Conservation (phyloP, 2,797 vertebrate species). For the Tolypeutes matacus region DNA sequence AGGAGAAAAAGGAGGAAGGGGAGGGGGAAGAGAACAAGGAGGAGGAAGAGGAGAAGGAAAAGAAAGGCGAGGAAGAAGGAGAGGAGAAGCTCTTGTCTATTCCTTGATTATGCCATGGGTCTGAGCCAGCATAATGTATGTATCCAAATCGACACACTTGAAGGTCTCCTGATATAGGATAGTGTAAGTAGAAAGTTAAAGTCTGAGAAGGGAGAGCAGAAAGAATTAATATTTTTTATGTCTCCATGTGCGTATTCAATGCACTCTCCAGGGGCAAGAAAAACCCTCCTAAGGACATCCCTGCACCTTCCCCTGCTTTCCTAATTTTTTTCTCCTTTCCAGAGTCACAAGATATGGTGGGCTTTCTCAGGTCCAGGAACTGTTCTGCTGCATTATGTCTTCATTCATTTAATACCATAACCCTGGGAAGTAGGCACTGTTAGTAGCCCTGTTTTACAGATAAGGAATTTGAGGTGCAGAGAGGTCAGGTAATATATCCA, state of each 20-base stretch:
- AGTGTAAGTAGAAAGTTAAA: not conserved
- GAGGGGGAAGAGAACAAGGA: accelerated
- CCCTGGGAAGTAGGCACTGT: not conserved
- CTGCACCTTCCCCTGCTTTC: not conserved
- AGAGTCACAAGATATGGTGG: not conserved
- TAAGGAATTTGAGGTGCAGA: not conserved
- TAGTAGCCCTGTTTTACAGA: not conserved
- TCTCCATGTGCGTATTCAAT: not conserved
- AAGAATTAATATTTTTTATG: not conserved
- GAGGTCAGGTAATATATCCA: not conserved
- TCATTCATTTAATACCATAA: not conserved
- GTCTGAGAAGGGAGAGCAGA: not conserved
- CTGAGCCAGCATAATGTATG: not conserved
- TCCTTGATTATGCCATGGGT: not conserved
- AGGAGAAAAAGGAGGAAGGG: no score
- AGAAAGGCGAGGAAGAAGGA: not conserved
- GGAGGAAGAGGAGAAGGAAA: not conserved
- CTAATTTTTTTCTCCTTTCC: not conserved
- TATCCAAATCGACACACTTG: not conserved
- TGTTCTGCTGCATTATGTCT: not conserved
- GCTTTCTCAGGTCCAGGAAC: not conserved
- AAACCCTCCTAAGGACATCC: not conserved
- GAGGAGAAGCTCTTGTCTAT: not conserved
- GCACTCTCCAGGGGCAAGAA: not conserved
- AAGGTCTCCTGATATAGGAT: accelerated